Percentiles rank a stretch among this genome's conserved stretches.
Conservation (phyloP, 2,888 invertebrate genomes). For the Pasiphila rectangulata region DNA sequence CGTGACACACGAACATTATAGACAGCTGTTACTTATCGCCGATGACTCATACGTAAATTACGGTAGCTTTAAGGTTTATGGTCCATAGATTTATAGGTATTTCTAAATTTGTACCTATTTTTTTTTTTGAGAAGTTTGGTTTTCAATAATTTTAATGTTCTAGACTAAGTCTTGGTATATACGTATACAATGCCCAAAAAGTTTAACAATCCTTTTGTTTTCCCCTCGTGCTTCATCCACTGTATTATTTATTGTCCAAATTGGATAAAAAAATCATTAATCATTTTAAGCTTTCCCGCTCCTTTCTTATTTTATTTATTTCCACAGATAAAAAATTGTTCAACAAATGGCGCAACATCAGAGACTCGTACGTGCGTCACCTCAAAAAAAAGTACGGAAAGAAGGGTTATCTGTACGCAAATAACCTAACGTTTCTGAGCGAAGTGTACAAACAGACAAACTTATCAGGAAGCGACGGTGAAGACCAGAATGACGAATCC, state of each 20-base stretch:
- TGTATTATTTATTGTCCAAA: too few species aligned
- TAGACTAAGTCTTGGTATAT: too few species aligned
- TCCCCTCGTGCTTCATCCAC: too few species aligned
- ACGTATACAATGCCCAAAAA: too few species aligned
- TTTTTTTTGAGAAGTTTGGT: too few species aligned
- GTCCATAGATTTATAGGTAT: neutral
- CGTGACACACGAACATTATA: conserved; percentile 14
- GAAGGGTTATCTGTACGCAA: conserved; percentile 55
- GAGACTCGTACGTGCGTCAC: conserved; percentile 66
- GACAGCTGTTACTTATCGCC: conserved; percentile 11
- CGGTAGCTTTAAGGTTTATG: neutral
- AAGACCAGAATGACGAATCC: conserved; percentile 40
- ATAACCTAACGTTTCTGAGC: conserved; percentile 57
- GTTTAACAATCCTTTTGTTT: too few species aligned
- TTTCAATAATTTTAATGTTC: too few species aligned
- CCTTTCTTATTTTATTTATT: neutral
- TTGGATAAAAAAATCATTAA: too few species aligned
- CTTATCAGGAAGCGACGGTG: conserved; percentile 47
- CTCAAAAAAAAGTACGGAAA: conserved; percentile 44
- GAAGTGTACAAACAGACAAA: conserved; percentile 46
- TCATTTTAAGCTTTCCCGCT: too few species aligned
- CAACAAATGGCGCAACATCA: conserved; percentile 68
- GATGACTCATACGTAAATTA: conserved; percentile 7
- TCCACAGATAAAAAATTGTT: conserved; percentile 62
- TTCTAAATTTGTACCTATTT: too few species aligned